Conservation (phyloP, 1,140 invertebrate genomes). For the Hydropsyche tenuis region DNA sequence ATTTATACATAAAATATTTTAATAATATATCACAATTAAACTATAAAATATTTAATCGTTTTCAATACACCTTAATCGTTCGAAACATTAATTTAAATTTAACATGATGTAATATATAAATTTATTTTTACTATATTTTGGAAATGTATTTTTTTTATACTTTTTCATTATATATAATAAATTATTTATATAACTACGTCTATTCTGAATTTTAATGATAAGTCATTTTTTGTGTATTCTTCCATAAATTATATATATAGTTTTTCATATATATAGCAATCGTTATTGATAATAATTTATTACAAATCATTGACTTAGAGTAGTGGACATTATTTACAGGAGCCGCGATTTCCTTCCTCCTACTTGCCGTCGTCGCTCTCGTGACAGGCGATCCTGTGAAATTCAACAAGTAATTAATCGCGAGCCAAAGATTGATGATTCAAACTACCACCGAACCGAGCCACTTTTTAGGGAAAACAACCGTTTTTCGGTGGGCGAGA, state of each 20-base stretch:
- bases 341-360: conserved; percentile 14
- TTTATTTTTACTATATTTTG: background rate
- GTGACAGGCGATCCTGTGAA: conserved; percentile 46
- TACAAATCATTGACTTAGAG: conserved; percentile 43
- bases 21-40: conserved; percentile 38
- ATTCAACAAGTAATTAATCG: conserved; percentile 26
- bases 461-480: conserved; percentile 11
- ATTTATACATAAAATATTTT: conserved; percentile 21
- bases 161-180: no score
- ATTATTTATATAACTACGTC: conserved; percentile 5
- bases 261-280: no score
- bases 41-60: conserved; percentile 26
- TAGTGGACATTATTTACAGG: conserved; percentile 49
- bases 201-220: background rate
- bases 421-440: conserved; percentile 19
- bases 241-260: no score
- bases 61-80: conserved; percentile 16
- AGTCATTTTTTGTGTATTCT: background rate
- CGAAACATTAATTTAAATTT: conserved; percentile 22
- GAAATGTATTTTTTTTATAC: background rate
- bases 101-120: conserved; percentile 25
- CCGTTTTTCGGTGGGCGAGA: background rate
- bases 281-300: conserved; percentile 3
- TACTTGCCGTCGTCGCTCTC: conserved; percentile 45
- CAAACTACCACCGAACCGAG: background rate